phyloP scores from a whole-genome alignment of 1,140 invertebrate species.

The Procambarus clarkii region DNA sequence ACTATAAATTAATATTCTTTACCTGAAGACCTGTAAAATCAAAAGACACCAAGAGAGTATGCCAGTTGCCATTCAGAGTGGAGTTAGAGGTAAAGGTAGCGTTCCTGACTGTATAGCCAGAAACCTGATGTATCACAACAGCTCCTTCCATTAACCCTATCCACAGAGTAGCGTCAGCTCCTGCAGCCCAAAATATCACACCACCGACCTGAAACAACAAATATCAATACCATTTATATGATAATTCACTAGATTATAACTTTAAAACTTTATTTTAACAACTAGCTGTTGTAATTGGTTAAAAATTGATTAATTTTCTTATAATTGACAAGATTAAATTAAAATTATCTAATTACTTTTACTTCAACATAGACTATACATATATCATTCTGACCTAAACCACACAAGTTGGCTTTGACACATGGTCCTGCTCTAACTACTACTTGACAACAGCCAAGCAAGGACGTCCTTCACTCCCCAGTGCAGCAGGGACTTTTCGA shows the following conservation, averaged over 20 bases:
- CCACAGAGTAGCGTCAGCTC: constrained; percentile 36
- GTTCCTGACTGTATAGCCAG: constrained; percentile 30
- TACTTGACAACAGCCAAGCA: no score
- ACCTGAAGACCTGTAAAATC: constrained; percentile 54
- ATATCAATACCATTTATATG: neutral
- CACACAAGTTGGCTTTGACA: no score
- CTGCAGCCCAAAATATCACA: constrained; percentile 55
- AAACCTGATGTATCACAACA: constrained; percentile 56
- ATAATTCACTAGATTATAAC: neutral
- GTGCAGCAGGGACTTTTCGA: no score
- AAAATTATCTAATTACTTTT: no score
- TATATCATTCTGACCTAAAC: no score
- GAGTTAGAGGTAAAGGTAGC: constrained; percentile 54
- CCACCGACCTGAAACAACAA: constrained; percentile 64
- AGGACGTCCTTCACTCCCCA: no score
- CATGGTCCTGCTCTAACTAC: no score
- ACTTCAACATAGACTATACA: no score
- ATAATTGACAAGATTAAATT: no score
- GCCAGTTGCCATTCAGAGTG: constrained; percentile 75
- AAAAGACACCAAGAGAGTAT: constrained; percentile 72
- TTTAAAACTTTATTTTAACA: no score
- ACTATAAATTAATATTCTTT: neutral
- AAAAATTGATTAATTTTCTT: no score
- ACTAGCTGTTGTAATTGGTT: no score
- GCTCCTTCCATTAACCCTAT: constrained; percentile 30